Evolutionary conservation across 2,113 vertebrate genomes (phyloP).

Genomic region (Caloenas nicobarica): DNA sequence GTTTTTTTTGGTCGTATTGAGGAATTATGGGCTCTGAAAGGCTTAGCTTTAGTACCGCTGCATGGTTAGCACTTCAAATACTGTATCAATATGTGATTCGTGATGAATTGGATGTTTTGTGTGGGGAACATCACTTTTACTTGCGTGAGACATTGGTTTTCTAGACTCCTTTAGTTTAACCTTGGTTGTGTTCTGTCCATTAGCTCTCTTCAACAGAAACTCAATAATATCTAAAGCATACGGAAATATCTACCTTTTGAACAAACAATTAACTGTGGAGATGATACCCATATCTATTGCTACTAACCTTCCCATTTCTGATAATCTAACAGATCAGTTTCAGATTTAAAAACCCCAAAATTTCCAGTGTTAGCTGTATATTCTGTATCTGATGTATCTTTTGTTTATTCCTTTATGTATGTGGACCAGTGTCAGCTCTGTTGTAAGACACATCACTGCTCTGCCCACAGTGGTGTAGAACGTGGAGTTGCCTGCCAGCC

Average conservation of each 20-base stretch:
- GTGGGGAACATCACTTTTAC: neutral
- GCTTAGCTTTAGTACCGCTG: neutral
- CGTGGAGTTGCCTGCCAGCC: neutral
- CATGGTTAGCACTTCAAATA: neutral
- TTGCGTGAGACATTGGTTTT: neutral
- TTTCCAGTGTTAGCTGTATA: neutral
- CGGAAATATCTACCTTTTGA: neutral
- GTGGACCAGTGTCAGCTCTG: neutral
- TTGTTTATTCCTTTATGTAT: neutral
- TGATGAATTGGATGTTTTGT: neutral
- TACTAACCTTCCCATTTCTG: neutral
- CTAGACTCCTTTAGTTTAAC: neutral
- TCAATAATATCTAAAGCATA: neutral
- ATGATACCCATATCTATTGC: neutral
- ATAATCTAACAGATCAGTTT: neutral
- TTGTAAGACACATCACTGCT: neutral
- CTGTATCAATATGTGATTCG: neutral
- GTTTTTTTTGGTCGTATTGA: neutral
- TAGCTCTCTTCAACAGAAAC: neutral
- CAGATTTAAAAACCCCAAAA: neutral
- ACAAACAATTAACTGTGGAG: neutral
- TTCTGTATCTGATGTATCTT: neutral
- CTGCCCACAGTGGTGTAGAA: neutral
- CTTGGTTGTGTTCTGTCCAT: neutral
- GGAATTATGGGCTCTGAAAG: neutral